Base-by-base conservation (phyloP, 2,888 invertebrate species). In the Hydroisotoma schaefferi region DNA sequence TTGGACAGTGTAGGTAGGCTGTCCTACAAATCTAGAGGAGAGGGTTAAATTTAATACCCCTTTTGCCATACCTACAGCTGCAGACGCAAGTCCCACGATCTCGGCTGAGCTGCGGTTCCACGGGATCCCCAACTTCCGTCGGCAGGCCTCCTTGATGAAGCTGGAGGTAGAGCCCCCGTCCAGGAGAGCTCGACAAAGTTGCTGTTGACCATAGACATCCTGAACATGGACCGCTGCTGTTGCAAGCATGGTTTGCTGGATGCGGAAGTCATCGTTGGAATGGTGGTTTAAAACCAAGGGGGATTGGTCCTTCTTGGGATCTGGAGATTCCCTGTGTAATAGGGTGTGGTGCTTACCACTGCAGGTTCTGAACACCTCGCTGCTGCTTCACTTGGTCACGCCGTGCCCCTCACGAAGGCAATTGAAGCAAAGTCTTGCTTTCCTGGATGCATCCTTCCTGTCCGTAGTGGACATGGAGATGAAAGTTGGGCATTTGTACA, bases 321-420 rank as follows among this genome's bases (percentile, higher is more conserved):
- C 33, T 10, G 5, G 5, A 20, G 40, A 20, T n/a, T n/a, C n/a
- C n/a, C n/a, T 40, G n/a, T 40, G 40, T 5, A 40, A 20, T 5
- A 40, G 40, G 20, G 40, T 40, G 40, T 40, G 40, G 20, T 40
- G 40, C 20, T 15, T 40, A 8, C 40, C 40, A 20, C 20, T 40
- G 40, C 40, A 40, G 40, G 40, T 12, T 20, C 22, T 6, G 20
- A 12, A 47, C 22, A 15, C 15, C 12, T 23, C n/a, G 5, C 15
- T 5, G 22, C 25, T 47, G 6, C 22, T 22, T 18, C 27, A 26
- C 4, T 47, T 47, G 27, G n/a, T 26, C 5, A 18, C 5, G 27
- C n/a, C 12, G 28, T 63, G 63, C 10, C 54, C 49, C 25, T 26
- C 40, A 5, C 57, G 12, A 8, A 63, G 57, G 25, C 63, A 63